A percentile compares a stretch with the other conserved stretches of the same genome.
Conservation (phyloP, 2,797 vertebrate species). For the Oceanodroma leucorhoa region DNA sequence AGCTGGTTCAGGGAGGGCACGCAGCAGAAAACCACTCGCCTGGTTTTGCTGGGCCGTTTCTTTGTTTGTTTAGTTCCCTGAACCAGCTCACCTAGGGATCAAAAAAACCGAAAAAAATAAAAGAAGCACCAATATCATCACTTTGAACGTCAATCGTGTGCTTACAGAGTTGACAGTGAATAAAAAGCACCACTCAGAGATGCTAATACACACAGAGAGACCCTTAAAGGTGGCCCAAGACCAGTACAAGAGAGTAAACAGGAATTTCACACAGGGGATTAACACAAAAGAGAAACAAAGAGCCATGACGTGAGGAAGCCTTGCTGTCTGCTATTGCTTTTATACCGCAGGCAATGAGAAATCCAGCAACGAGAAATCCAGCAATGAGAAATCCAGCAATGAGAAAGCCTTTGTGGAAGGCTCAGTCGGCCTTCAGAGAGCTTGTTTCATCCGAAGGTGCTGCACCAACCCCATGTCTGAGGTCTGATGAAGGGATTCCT, state of each 20-base stretch:
- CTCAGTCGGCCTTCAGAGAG: background rate
- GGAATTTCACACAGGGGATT: background rate
- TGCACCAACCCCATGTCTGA: background rate
- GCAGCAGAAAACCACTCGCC: background rate
- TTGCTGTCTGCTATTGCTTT: background rate
- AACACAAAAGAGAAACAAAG: background rate
- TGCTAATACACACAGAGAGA: background rate
- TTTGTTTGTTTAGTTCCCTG: background rate
- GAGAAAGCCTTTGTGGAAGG: background rate
- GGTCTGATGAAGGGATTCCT: background rate
- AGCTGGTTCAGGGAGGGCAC: background rate
- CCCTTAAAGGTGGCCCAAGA: background rate
- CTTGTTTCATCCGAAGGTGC: background rate
- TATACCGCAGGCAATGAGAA: background rate
- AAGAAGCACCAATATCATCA: background rate
- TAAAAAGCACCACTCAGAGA: background rate
- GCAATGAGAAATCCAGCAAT: background rate
- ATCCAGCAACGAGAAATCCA: background rate
- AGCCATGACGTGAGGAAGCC: fast-evolving
- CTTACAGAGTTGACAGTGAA: background rate
- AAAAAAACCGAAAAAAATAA: background rate
- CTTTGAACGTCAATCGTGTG: fast-evolving
- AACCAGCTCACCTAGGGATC: background rate
- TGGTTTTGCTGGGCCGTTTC: background rate
- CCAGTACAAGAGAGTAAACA: background rate